Evolutionary conservation across 2,888 invertebrate species (phyloP), one percentile per base, ranked within the genome.

Genomic region (Pimpla rufipes): DNA sequence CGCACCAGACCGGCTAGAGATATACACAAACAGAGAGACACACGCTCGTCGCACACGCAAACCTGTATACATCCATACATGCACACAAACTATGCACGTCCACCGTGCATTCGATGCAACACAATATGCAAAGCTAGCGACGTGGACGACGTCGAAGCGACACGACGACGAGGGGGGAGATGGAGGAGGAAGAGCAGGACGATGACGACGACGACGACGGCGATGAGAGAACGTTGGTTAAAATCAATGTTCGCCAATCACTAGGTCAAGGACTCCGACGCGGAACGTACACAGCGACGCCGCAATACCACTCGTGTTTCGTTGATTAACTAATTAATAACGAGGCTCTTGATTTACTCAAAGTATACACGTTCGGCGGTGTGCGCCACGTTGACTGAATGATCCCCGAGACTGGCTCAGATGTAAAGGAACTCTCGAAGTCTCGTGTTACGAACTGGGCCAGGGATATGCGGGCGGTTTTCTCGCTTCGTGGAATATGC

Each of bases 211-310:
- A 62, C 18, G 8, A 16, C 29, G 47, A 50, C 8, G 6, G 29
- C 66, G 59, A 59, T 11, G 55, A n/a, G 35, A 21, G 66, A 37
- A 50, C 50, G 10, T 59, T 50, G 40, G 47, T 68, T 68, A 37
- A 68, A 77, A 68, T 75, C 52, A 75, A 75, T 47, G 47, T 62
- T 59, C 68, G 18, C 40, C 45, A 40, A 68, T 77, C 29, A 68
- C 21, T 59, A 37, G 59, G 59, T 77, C 77, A 68, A 68, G 77
- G 59, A 62, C 21, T 57, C 21, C 52, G 59, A 18, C 42, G 6
- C 23, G 3, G 2, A 29, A 10, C 66, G 18, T 18, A n/a, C 21
- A 35, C 64, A n/a, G n/a, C n/a, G 13, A 8, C 29, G 29, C 29
- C 29, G 29, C 11, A 47, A 45, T 16, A 57, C 6, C 45, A 18